Evolutionary conservation across 2,113 vertebrate species (phyloP).

Genomic region (Centropus unirufus): DNA sequence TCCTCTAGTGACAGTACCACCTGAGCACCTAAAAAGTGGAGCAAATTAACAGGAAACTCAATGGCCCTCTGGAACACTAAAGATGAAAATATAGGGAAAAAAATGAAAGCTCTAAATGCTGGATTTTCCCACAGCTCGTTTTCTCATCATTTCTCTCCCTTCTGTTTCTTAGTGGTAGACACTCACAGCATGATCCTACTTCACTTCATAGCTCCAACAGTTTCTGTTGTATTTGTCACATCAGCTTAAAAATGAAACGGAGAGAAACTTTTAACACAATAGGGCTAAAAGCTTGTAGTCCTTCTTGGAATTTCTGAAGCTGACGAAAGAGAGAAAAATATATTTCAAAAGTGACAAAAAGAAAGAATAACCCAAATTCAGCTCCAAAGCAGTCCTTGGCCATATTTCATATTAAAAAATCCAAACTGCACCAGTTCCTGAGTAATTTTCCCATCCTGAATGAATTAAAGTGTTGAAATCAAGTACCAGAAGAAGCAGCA

Average conservation of each 20-base stretch:
- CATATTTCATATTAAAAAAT: neutral
- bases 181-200: neutral
- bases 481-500: neutral
- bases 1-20: neutral
- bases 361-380: neutral
- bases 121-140: neutral
- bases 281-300: neutral
- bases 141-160: conserved; percentile 1
- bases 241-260: neutral
- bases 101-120: neutral
- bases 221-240: neutral
- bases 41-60: neutral
- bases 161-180: neutral
- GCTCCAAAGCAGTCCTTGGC: neutral
- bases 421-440: neutral
- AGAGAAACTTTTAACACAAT: neutral
- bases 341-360: neutral
- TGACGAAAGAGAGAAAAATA: neutral
- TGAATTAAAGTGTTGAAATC: neutral
- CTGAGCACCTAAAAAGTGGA: neutral
- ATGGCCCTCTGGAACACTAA: neutral
- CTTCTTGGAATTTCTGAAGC: neutral
- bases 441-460: neutral
- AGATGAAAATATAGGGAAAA: neutral
- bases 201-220: neutral